Conservation (phyloP, 2,888 invertebrate genomes). For the Macaria liturata region DNA sequence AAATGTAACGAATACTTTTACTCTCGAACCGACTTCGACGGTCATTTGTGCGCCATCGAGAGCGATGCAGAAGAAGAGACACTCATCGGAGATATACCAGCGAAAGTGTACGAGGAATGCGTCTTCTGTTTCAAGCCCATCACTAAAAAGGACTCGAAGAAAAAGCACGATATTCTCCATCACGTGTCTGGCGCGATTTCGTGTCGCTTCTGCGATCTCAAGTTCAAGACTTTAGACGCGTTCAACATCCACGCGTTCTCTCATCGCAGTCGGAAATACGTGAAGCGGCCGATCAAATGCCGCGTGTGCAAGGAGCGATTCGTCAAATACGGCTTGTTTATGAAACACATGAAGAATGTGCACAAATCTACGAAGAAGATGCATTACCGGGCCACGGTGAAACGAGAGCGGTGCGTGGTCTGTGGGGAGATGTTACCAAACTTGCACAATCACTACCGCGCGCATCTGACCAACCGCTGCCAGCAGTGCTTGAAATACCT, state of each 20-base stretch:
- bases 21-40: conserved; percentile 66
- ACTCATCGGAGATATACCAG: conserved; percentile 37
- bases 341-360: conserved; percentile 66
- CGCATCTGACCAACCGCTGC: conserved; percentile 83
- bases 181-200: conserved; percentile 72
- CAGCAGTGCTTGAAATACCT: conserved; percentile 74
- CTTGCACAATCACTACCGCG: conserved; percentile 84
- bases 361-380: conserved; percentile 69
- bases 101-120: conserved; percentile 69
- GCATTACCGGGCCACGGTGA: conserved; percentile 68
- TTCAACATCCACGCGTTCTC: conserved; percentile 78
- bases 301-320: conserved; percentile 71
- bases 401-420: conserved; percentile 83
- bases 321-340: conserved; percentile 72
- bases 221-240: conserved; percentile 77
- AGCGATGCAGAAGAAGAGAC: conserved; percentile 65
- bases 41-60: conserved; percentile 73
- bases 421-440: conserved; percentile 84
- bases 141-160: conserved; percentile 61
- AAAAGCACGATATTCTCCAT: conserved; percentile 67
- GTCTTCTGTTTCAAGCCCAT: conserved; percentile 76
- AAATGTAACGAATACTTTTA: conserved; percentile 77
- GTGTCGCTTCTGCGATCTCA: conserved; percentile 73
- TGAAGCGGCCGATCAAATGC: conserved; percentile 72
- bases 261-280: conserved; percentile 74